phyloP scores from a whole-genome alignment of 2,113 vertebrate species.

The Ceratotherium simum region DNA sequence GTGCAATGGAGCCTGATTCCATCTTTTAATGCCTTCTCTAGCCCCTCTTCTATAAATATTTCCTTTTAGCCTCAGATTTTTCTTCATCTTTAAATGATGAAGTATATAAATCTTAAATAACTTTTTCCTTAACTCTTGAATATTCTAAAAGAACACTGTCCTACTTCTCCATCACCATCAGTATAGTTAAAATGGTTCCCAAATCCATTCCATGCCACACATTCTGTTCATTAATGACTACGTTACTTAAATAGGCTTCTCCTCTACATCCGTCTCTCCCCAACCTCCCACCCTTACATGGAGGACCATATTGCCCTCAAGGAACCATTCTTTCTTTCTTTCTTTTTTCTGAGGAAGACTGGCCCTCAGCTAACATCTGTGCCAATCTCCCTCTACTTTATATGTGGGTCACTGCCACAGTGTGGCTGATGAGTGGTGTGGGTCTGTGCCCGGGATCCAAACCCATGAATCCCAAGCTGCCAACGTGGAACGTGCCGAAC shows the following conservation, averaged over 20 bases:
- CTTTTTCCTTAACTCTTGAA: background rate
- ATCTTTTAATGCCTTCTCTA: background rate
- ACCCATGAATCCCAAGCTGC: too few species aligned
- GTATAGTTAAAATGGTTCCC: background rate
- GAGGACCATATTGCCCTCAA: background rate
- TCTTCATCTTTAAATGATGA: background rate
- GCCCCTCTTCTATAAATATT: background rate
- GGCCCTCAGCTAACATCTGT: too few species aligned
- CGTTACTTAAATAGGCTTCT: background rate
- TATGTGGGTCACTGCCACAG: too few species aligned
- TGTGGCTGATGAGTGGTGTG: too few species aligned
- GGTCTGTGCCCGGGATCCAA: too few species aligned
- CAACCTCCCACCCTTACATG: background rate
- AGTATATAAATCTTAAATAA: too few species aligned
- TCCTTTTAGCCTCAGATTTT: background rate
- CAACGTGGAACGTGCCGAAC: too few species aligned
- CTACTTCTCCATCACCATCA: background rate
- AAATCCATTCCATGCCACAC: background rate
- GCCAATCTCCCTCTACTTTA: too few species aligned
- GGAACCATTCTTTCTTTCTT: too few species aligned
- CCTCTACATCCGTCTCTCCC: background rate
- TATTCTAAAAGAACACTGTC: background rate
- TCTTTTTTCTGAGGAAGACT: too few species aligned
- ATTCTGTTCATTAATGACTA: background rate
- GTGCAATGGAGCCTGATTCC: background rate